Conservation (phyloP, 2,113 vertebrate genomes). For the Eurystomus gularis region DNA sequence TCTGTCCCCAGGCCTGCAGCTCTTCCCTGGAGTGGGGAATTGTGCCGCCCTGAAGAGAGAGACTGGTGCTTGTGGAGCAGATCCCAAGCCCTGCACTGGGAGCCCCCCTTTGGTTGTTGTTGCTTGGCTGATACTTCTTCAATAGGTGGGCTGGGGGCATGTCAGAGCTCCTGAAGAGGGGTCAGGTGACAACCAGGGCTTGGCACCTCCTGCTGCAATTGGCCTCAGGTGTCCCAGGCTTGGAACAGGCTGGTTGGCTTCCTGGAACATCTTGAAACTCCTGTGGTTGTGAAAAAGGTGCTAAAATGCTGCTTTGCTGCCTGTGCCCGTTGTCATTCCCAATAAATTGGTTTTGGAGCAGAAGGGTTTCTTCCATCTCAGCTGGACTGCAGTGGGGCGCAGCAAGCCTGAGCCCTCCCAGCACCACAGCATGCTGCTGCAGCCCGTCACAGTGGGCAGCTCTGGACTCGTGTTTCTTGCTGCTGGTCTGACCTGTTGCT, state of each 20-base stretch:
- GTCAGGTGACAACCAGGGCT: not conserved
- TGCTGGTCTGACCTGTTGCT: not conserved
- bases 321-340: not conserved
- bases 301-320: not conserved
- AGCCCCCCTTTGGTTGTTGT: accelerated
- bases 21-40: not conserved
- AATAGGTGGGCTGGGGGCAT: not conserved
- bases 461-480: not conserved
- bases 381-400: accelerated
- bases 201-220: not conserved
- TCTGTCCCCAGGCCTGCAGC: not conserved
- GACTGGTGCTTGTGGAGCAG: not conserved
- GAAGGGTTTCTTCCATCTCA: not conserved
- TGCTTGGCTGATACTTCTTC: not conserved
- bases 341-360: not conserved
- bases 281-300: not conserved
- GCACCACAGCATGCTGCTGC: no score
- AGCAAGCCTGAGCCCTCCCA: no score
- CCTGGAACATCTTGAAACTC: not conserved
- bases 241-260: not conserved
- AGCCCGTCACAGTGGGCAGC: not conserved
- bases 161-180: not conserved
- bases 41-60: not conserved
- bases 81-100: not conserved
- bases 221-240: not conserved